Evolutionary conservation across 2,113 vertebrate species (phyloP), one percentile per base, ranked within the genome.

Genomic region (Dicentrarchus labrax): DNA sequence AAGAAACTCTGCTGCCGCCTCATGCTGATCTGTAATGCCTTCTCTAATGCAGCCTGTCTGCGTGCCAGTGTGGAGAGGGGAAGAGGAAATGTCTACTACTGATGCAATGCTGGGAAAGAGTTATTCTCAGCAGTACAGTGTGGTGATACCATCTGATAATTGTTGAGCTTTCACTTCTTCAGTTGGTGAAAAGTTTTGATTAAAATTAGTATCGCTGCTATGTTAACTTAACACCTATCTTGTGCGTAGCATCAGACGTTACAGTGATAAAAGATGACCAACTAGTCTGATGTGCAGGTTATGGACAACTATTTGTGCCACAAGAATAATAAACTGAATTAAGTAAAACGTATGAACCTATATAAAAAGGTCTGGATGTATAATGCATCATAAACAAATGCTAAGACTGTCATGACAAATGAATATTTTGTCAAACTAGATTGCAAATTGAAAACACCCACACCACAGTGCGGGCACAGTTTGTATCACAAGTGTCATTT

Each of bases 1-100:
- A 85, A 88, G 79, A 62, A 85, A 84, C 72, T 81, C 77, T 64
- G 81, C 78, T 73, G 88, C 82, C 47, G 84, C 86, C 85, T 90
- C 90, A 78, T 8, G 56, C 87, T 75, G 76, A 80, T 89, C 84
- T 73, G 54, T 73, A 66, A 82, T 48, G 57, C 75, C 22, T 74
- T 13, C 83, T 73, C 61, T 83, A 80, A 66, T 45, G 67, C 78
- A 45, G 82, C 48, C 74, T 57, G 62, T 24, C 17, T 75, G 48
- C 43, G 4, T 66, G 83, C 72, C 16, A 65, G 72, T 8, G 36
- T 38, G 57, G 56, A 66, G 64, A 51, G 6, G 61, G 21, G 67
- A 88, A 90, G 75, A 78, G 85, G 86, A 89, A 88, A 84, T 4
- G 61, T 76, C 59, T 77, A 80, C 83, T 59, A 21, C 61, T 86